A percentile compares a stretch with the other conserved stretches of the same genome.
Conservation (phyloP, 2,888 invertebrate species). For the Anodontia alba region DNA sequence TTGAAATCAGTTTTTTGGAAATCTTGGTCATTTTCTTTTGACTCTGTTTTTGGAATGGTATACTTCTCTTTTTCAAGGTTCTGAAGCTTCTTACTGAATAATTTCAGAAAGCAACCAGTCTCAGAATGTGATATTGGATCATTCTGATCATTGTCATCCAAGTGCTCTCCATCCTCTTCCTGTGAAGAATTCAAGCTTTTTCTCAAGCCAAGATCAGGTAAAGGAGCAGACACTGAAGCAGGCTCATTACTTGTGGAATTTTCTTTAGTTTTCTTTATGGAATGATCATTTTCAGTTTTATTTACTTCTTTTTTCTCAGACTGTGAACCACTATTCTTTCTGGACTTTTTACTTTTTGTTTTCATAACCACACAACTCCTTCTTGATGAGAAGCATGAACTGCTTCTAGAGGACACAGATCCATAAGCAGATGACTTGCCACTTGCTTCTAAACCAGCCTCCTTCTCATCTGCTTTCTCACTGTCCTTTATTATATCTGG, state of each 20-base stretch:
- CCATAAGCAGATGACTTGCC: neutral
- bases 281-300: neutral
- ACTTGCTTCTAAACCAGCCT: conserved; percentile 7
- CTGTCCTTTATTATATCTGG: conserved; percentile 2
- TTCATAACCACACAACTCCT: neutral
- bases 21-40: conserved; percentile 22
- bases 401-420: conserved; percentile 12
- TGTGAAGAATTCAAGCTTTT: conserved; percentile 27
- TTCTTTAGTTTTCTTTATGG: neutral
- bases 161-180: conserved; percentile 18
- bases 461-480: neutral
- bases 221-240: neutral
- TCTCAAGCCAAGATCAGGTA: conserved; percentile 29
- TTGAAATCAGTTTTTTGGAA: conserved; percentile 16
- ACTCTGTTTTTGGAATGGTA: neutral
- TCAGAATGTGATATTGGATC: conserved; percentile 29
- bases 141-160: conserved; percentile 32
- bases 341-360: neutral
- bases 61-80: conserved; percentile 3
- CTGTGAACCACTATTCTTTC: conserved; percentile 18
- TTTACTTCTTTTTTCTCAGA: conserved; percentile 21
- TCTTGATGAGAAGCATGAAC: neutral
- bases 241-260: neutral
- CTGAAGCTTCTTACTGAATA: conserved; percentile 68
- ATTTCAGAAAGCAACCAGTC: conserved; percentile 73